Base-by-base conservation (phyloP, 2,888 invertebrate species). In the Philhelius pedissequus region DNA sequence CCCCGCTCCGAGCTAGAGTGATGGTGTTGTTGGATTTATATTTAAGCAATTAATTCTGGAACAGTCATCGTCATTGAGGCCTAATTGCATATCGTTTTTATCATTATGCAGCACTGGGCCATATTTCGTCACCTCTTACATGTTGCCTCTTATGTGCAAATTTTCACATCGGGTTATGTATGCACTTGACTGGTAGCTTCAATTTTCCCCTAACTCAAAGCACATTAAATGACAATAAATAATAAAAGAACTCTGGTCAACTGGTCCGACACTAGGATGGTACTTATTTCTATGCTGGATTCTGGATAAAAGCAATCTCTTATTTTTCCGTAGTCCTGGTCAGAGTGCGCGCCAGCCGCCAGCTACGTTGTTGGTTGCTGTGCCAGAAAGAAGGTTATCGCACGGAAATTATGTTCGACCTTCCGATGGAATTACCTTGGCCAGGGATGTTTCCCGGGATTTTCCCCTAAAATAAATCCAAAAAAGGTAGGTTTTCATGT, bases 21-120 rank as follows among this genome's bases (percentile, higher is more conserved):
- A 35, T 18, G 48, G 22, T 40, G 54, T 62, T 69, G 60, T 45
- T 13, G 56, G 64, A 76, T 71, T 76, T 71, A 84, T 80, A 80
- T 84, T 80, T 80, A 43, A 76, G 54, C 84, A 80, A 84, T 84
- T 84, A 80, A 73, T 82, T 77, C 73, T 52, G 35, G 64, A 82
- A 76, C 50, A 77, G 77, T 77, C 71, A 50, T 52, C 71, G 45
- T 52, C 60, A 71, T 43, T 9, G 52, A 52, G 50, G 58, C 71
- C 62, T 62, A 74, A 81, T 77, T 70, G 71, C 77, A 43, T 45
- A 66, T 27, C 43, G 60, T 45, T 80, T 80, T 76, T 56, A 69
- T 76, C 30, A 58, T n/a, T 30, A 27, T 43, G 43, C 56, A 30
- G 13, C 18, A 58, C 50, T 20, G 32, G 22, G 45, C 18, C 50